Percentiles rank a stretch among this genome's conserved stretches.
phyloP scores from a whole-genome alignment of 2,888 invertebrate genomes.

The Blomia tropicalis region DNA sequence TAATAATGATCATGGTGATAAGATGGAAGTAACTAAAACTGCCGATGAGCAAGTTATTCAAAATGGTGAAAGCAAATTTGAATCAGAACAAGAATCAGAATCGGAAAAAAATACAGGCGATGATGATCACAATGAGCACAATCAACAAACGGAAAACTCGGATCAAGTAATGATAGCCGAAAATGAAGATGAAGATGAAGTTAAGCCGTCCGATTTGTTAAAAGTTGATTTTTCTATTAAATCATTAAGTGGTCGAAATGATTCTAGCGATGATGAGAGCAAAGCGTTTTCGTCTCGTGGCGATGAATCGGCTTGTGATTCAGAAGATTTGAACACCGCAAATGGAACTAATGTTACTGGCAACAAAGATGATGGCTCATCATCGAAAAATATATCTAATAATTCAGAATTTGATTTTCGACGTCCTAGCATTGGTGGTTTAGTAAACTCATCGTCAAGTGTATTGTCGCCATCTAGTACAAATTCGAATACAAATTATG shows the following conservation, averaged over 20 bases:
- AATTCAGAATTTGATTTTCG: background rate
- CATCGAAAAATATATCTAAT: background rate
- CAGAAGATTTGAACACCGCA: background rate
- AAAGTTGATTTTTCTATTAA: background rate
- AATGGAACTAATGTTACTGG: background rate
- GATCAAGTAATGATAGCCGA: background rate
- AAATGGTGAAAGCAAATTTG: background rate
- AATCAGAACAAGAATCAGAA: background rate
- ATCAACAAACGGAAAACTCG: background rate
- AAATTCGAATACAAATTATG: background rate
- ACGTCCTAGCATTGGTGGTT: background rate
- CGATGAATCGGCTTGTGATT: background rate
- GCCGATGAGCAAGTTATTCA: background rate
- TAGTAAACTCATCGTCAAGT: background rate
- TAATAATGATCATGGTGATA: background rate
- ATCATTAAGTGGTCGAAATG: background rate
- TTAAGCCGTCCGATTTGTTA: background rate
- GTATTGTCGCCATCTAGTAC: background rate
- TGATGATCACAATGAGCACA: background rate
- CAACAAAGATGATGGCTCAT: no score
- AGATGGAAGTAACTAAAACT: no score
- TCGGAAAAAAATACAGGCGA: background rate
- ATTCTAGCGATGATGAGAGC: background rate
- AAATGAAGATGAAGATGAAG: background rate
- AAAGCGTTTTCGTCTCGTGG: background rate